These are phyloP conservation scores for Pavo muticus DNA, from an alignment of 2,113 vertebrate genomes.

Conservation along the genomic window DNA sequence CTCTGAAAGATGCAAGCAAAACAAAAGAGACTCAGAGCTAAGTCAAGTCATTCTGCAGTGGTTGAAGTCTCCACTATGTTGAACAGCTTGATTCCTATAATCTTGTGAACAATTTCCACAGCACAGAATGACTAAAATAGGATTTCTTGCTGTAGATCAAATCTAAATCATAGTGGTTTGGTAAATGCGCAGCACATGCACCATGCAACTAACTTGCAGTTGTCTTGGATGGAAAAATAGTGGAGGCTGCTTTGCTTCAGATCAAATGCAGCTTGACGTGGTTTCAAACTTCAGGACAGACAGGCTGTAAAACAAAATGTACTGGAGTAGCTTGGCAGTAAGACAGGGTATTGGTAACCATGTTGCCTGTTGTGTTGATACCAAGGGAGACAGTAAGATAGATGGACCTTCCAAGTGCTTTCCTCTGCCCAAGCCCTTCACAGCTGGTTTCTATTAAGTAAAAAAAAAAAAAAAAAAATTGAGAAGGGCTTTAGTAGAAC, in stretches of 20 bases:
- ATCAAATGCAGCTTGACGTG: not conserved
- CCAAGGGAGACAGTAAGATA: not conserved
- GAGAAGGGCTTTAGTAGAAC: not conserved
- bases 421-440: not conserved
- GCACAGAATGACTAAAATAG: not conserved
- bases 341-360: not conserved
- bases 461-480: too few relatives aligned
- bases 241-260: not conserved
- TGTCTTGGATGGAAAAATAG: not conserved
- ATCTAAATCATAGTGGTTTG: not conserved
- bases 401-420: not conserved
- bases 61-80: not conserved
- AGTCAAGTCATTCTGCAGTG: not conserved
- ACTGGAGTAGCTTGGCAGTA: not conserved
- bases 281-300: not conserved
- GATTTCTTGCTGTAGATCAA: not conserved
- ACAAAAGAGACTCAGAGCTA: not conserved
- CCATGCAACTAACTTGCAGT: not conserved
- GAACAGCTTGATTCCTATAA: not conserved
- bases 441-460: not conserved
- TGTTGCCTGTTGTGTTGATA: not conserved
- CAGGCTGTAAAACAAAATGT: not conserved
- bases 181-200: not conserved
- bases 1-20: not conserved
- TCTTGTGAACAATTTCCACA: not conserved